phyloP scores from a whole-genome alignment of 2,113 vertebrate genomes.

The Equus quagga region DNA sequence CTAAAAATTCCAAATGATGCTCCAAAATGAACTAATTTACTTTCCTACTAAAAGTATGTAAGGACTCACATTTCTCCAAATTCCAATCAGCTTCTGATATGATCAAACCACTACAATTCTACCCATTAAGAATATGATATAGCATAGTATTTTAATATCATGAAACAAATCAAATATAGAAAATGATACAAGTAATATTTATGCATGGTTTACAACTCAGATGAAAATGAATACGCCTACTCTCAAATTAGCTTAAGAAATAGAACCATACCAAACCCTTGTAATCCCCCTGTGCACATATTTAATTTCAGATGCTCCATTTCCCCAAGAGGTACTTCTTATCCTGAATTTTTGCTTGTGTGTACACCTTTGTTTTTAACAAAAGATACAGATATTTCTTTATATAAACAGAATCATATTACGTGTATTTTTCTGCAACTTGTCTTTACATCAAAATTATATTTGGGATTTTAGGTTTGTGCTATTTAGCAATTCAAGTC shows the following conservation, averaged over 20 bases:
- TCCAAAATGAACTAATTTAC: neutral
- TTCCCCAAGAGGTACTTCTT: neutral
- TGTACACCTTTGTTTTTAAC: neutral
- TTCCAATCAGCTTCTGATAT: neutral
- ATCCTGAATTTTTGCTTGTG: neutral
- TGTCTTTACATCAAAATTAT: neutral
- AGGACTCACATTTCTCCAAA: neutral
- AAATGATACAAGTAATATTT: neutral
- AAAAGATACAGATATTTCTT: neutral
- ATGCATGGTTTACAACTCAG: neutral
- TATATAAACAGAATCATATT: neutral
- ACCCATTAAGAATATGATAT: neutral
- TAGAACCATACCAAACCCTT: neutral
- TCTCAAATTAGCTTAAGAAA: neutral
- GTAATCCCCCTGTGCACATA: neutral
- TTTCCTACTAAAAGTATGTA: neutral
- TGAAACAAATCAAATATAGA: neutral
- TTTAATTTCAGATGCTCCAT: neutral
- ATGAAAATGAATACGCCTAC: neutral
- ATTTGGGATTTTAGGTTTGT: neutral
- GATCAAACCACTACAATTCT: neutral
- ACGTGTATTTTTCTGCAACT: neutral
- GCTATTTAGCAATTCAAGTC: neutral
- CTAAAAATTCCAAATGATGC: neutral
- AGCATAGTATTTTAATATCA: neutral